Base-by-base conservation (phyloP, 2,888 invertebrate genomes). In the Endotricha flammealis region DNA sequence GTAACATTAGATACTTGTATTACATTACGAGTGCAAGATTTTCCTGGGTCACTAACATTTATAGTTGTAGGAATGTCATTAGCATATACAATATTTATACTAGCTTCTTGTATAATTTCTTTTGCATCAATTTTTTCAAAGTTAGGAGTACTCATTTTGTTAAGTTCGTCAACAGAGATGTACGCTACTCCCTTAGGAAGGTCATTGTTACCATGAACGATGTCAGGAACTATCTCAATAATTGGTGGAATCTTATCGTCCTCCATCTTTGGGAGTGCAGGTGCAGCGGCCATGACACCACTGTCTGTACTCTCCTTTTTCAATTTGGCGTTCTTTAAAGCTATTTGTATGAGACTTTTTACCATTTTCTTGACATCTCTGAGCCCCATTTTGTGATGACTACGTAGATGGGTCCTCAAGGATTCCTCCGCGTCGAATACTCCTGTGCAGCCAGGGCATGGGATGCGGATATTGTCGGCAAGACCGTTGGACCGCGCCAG, bases 391-490 rank as follows among this genome's bases (percentile, higher is more conserved):
- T 90, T 89, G 61, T 93, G 93, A 61, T 93, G 92, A 53, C 90
- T 88, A 12, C 90, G 83, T 3, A 93, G 73, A 62, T 93, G 93
- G 3, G 88, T 86, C 48, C 90, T 78, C 0, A 93, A 66, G 0
- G 91, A 90, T 53, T 90, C 88, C 51, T 88, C 88, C 6, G 89
- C 88, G 52, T 89, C 90, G 57, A 92, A 92, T 1, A 89, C 69
- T 58, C 91, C 91, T 1, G 85, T 66, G 57, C 92, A 93, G 5
- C 91, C 92, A 8, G 92, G 92, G 53, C 93, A 93, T 45, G 82
- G 82, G 4, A 91, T 79, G 41, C 88, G 87, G 36, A 86, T 76
- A 47, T 88, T 78, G 53, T 89, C 87, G 12, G 83, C 81, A 1
- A 87, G 68, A 13, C 87, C 87, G 56, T 89, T 89, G 32, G 72